Base-by-base conservation (phyloP, 2,888 invertebrate genomes). In the Oxyscelio sp. region DNA sequence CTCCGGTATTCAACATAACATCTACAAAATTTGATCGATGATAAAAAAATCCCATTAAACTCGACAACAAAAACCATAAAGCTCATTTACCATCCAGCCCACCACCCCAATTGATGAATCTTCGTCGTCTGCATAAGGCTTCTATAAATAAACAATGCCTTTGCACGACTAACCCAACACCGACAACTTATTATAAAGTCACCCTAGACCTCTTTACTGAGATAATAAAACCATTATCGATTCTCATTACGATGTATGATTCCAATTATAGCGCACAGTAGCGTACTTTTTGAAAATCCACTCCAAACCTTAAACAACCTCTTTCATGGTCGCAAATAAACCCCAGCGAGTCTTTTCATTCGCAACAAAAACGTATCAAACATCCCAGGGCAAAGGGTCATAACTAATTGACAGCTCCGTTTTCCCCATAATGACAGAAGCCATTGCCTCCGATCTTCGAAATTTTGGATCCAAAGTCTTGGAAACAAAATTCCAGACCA, bases 221-320 rank as follows among this genome's bases (percentile, higher is more conserved):
- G 54, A 73, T 43, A 68, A 68, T 54, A 61, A 75, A 43, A 38
- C 68, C 45, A 82, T 75, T 79, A 84, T 84, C 65, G 83, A 84
- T 84, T 79, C 74, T 43, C 75, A 80, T 84, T 75, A 21, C 63
- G 17, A 58, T 74, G 63, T 52, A 54, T 19, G 31, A 56, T 59
- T 79, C 79, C 65, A 80, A 65, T 79, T 83, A 83, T 78, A 78
- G 66, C 43, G 43, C 34, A 59, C 66, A 59, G 40, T 52, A 61
- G 58, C 59, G 27, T 50, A 50, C 58, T 71, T 58, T 83, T 80
- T 40, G 11, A 38, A 71, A 81, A 74, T 15, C 59, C 59, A 43
- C 22, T 17, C 13, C 58, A 34, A n/a, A n/a, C n/a, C 52, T 43
- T 27, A 4, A 50, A 24, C 8, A n/a, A 21, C 52, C 21, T 27